These are phyloP conservation scores for Phodopus roborovskii DNA, from an alignment of 2,113 vertebrate genomes.

Conservation along the genomic window DNA sequence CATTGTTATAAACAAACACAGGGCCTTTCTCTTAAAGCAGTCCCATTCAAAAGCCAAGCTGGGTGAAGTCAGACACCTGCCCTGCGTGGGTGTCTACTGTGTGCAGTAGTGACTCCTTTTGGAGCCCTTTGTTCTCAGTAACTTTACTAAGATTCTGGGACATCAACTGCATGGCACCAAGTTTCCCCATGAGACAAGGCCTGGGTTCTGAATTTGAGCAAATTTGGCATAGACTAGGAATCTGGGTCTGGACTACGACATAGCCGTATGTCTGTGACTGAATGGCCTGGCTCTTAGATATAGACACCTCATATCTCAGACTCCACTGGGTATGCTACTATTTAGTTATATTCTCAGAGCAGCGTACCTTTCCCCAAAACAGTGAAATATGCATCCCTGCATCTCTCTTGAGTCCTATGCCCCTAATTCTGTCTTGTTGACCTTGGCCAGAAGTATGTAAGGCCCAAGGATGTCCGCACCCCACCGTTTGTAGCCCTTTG, in stretches of 20 bases:
- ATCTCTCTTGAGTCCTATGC: background rate
- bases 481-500: background rate
- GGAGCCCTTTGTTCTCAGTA: background rate
- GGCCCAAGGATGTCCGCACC: background rate
- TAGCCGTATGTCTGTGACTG: background rate
- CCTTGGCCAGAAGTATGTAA: background rate
- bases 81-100: accelerated
- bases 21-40: background rate
- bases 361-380: background rate
- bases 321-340: background rate
- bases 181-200: background rate
- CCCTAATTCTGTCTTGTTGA: background rate
- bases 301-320: background rate
- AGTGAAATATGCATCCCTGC: background rate
- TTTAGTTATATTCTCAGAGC: background rate
- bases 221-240: too few species aligned
- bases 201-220: background rate
- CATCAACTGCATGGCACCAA: background rate
- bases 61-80: background rate
- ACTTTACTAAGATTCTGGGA: background rate
- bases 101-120: background rate
- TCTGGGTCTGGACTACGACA: background rate
- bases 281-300: background rate
- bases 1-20: background rate
- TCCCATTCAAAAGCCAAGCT: background rate